Conservation (phyloP, 2,113 vertebrate genomes). For the Tychaedon coryphoeus region DNA sequence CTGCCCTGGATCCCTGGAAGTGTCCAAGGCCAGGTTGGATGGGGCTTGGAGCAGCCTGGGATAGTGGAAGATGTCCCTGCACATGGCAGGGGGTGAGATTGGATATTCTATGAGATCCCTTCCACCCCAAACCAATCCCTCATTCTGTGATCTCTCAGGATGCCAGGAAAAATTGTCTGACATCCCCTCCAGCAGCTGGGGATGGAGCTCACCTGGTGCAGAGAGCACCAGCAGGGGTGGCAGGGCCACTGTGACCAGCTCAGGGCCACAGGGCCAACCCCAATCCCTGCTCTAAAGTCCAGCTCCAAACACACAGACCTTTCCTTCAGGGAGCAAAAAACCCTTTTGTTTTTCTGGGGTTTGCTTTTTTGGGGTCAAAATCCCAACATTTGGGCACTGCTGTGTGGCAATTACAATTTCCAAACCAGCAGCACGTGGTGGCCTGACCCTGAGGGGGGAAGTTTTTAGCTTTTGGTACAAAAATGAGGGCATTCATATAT, state of each 20-base stretch:
- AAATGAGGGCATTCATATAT: neutral
- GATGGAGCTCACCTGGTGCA: neutral
- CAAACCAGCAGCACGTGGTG: neutral
- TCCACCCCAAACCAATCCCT: neutral
- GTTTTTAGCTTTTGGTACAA: neutral
- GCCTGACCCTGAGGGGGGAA: neutral
- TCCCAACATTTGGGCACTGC: neutral
- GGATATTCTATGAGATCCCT: neutral
- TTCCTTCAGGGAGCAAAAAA: constrained; percentile 3
- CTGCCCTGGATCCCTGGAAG: neutral
- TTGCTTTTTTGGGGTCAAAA: neutral
- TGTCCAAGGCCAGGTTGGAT: fast-evolving
- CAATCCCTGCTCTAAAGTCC: neutral
- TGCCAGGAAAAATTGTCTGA: neutral
- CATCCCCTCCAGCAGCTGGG: neutral
- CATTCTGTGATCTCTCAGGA: neutral
- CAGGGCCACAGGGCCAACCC: neutral
- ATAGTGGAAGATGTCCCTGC: neutral
- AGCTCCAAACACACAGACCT: neutral
- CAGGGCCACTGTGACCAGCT: neutral
- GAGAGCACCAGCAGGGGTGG: neutral
- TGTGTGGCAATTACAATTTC: neutral
- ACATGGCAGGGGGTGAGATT: neutral
- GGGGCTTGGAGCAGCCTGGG: fast-evolving
- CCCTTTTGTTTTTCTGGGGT: neutral